Evolutionary conservation across 2,888 invertebrate genomes (phyloP).

Genomic region (Cerastis rubricosa): DNA sequence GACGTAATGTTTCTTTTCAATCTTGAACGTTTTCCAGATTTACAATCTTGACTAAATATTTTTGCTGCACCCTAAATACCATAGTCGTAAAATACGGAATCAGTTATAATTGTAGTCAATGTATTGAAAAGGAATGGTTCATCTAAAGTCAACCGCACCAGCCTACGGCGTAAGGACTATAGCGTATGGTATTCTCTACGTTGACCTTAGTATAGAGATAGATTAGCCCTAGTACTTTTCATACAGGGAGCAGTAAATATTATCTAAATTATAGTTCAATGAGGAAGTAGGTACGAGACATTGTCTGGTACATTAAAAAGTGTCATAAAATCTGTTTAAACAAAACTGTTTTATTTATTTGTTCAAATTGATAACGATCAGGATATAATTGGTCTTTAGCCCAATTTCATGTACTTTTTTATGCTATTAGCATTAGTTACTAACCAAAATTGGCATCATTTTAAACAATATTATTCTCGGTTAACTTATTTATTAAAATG

Average conservation of each 20-base stretch:
- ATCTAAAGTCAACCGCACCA: too few species aligned
- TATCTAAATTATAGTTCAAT: constrained; percentile 11
- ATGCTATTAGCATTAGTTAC: constrained; percentile 9
- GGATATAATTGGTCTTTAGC: constrained; percentile 19
- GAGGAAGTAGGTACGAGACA: constrained; percentile 5
- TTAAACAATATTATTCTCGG: constrained; percentile 6
- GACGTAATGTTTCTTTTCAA: too few species aligned
- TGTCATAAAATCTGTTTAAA: constrained; percentile 14
- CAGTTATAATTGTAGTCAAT: too few species aligned
- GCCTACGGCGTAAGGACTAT: too few species aligned
- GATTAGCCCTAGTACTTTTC: not conserved
- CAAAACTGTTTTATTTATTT: constrained; percentile 24
- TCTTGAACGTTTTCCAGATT: too few species aligned
- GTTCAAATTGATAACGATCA: constrained; percentile 2
- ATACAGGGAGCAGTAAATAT: not conserved
- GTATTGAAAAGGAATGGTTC: too few species aligned
- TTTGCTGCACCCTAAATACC: too few species aligned
- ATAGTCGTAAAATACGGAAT: too few species aligned
- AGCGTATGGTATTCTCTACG: too few species aligned
- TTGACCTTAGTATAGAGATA: not conserved
- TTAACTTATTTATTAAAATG: not conserved
- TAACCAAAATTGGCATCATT: not conserved
- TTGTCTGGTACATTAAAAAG: not conserved
- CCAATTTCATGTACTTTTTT: constrained; percentile 1
- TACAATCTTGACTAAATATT: too few species aligned